Conservation (phyloP, 2,888 invertebrate species). For the Spilosoma lubricipeda region DNA sequence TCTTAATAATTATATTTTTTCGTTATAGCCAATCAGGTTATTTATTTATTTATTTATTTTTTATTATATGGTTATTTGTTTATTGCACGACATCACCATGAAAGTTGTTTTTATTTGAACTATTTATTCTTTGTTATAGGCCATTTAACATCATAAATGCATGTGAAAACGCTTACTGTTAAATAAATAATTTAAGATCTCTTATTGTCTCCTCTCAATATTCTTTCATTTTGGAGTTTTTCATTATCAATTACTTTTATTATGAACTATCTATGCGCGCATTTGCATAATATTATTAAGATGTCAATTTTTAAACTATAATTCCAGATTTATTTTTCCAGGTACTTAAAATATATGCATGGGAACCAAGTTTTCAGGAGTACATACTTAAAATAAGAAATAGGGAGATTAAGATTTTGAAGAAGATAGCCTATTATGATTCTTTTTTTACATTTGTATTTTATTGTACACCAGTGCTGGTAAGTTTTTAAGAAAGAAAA, state of each 20-base stretch:
- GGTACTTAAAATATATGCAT: constrained; percentile 93
- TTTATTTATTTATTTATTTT: neutral
- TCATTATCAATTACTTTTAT: neutral
- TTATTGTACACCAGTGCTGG: constrained; percentile 95
- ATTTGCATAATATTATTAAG: neutral
- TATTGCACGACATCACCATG: neutral
- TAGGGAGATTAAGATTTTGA: constrained; percentile 92
- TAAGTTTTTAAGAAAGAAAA: constrained; percentile 73
- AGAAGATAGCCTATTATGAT: constrained; percentile 92
- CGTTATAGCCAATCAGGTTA: no score
- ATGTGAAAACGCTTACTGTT: no score
- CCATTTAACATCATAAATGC: neutral
- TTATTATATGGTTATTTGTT: neutral
- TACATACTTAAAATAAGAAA: constrained; percentile 92
- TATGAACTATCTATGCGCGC: no score
- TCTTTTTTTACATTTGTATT: constrained; percentile 94
- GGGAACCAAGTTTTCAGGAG: constrained; percentile 94
- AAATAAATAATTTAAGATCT: no score
- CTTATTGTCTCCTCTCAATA: no score
- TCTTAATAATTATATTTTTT: no score
- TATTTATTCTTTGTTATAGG: neutral
- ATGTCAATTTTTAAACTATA: neutral
- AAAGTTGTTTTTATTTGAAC: neutral
- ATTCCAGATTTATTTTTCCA: constrained; percentile 12
- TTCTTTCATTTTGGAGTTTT: neutral